Evolutionary conservation across 2,888 invertebrate genomes (phyloP), one percentile per base, ranked within the genome.

Genomic region (Netelia inedita): DNA sequence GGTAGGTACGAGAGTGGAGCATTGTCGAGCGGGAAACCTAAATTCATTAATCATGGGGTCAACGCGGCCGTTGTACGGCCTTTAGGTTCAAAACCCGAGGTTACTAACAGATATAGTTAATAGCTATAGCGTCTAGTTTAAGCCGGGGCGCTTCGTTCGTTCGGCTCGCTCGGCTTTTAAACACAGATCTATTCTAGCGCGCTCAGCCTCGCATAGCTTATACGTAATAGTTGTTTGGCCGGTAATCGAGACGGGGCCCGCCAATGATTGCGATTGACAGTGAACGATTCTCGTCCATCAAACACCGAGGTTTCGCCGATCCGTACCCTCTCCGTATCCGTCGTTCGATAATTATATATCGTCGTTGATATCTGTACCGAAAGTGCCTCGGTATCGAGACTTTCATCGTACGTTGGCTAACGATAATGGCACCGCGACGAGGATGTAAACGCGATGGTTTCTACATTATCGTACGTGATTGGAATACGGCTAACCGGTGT

Each of bases 21-120:
- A 81, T 73, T 84, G 80, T 81, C 81, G 81, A 65, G 65, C 78
- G 55, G 69, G 73, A 63, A 78, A 85, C 81, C 84, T 81, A 81
- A 85, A 85, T 81, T 85, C 84, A 85, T 85, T 81, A 85, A 85
- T 85, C 84, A 85, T 79, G 81, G 84, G 81, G 81, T 85, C 84
- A 85, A 85, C 84, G 69, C 63, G 81, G 73, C 63, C 57, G 81
- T 74, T 79, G 78, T 78, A 78, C 76, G 46, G 41, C 78, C 57
- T 66, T 78, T 81, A 59, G 80, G 75, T 74, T 81, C 63, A 73
- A 81, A 81, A 84, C 68, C 69, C 73, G 19, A 19, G 43, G 78
- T 79, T 83, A 74, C 73, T 28, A 72, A 79, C 55, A 68, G 73
- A 68, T 55, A 68, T 55, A 55, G 53, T 19, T 46, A 57, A 57